These are phyloP conservation scores for Campylorhamphus procurvoides DNA, from an alignment of 2,113 vertebrate species.

Conservation along the genomic window DNA sequence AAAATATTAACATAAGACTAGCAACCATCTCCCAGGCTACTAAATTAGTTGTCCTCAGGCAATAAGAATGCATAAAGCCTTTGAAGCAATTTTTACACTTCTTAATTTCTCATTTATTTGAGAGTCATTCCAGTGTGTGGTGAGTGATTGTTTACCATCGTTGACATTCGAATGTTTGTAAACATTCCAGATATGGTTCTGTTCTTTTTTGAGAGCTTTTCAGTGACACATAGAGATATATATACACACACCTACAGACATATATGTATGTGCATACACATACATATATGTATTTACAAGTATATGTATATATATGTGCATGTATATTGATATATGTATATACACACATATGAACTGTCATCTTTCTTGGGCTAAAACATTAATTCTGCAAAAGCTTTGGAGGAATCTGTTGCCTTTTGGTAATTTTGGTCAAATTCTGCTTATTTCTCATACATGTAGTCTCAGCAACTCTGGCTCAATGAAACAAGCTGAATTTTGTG, in stretches of 20 bases:
- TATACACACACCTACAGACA: background rate
- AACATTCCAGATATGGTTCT: background rate
- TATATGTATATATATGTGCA: background rate
- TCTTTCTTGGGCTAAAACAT: background rate
- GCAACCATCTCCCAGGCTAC: background rate
- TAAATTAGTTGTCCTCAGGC: background rate
- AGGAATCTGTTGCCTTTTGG: constrained; percentile 67
- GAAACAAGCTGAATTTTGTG: constrained; percentile 4
- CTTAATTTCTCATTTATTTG: background rate
- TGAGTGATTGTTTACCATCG: background rate
- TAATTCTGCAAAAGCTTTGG: constrained; percentile 74
- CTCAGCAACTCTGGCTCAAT: background rate
- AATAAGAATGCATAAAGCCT: background rate
- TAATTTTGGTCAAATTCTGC: background rate
- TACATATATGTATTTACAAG: background rate
- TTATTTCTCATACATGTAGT: background rate
- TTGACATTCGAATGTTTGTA: background rate
- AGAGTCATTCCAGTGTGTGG: background rate
- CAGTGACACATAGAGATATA: too few relatives aligned
- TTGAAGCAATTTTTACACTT: background rate
- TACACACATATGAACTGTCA: background rate
- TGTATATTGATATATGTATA: background rate
- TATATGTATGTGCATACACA: background rate
- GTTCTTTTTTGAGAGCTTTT: background rate
- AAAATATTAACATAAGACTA: background rate